These are phyloP conservation scores for Diadema setosum DNA, from an alignment of 35 echinoderm and acorn worm species.

Conservation along the genomic window DNA sequence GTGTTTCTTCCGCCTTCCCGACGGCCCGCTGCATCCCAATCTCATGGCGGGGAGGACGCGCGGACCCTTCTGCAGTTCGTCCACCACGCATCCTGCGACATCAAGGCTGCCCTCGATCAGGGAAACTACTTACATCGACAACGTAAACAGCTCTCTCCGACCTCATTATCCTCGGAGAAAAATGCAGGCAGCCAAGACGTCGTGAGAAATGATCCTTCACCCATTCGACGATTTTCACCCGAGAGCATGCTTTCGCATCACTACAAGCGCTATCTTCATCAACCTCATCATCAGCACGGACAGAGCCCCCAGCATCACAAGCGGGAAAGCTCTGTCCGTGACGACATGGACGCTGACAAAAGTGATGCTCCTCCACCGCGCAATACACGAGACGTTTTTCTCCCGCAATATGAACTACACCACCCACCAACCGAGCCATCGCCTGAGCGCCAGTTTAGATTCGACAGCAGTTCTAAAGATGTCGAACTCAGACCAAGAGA, in stretches of 20 bases:
- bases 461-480: too few species aligned
- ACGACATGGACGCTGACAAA: background rate
- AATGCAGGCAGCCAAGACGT: background rate
- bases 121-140: background rate
- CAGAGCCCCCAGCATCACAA: background rate
- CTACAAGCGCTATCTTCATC: background rate
- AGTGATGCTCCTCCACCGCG: background rate
- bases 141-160: background rate
- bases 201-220: background rate
- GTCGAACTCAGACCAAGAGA: too few species aligned
- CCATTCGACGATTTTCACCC: background rate
- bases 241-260: background rate
- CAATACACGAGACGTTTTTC: too few species aligned
- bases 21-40: background rate
- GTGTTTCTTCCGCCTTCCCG: background rate
- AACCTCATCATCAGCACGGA: background rate
- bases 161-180: background rate
- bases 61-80: conserved; percentile 62
- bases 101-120: conserved; percentile 69
- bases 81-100: conserved; percentile 65
- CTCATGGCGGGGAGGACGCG: background rate
- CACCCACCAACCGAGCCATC: too few species aligned
- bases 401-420: too few species aligned
- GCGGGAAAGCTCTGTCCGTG: background rate
- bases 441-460: too few species aligned